Base-by-base conservation (phyloP, 2,797 vertebrate species). In the Anguilla anguilla region DNA sequence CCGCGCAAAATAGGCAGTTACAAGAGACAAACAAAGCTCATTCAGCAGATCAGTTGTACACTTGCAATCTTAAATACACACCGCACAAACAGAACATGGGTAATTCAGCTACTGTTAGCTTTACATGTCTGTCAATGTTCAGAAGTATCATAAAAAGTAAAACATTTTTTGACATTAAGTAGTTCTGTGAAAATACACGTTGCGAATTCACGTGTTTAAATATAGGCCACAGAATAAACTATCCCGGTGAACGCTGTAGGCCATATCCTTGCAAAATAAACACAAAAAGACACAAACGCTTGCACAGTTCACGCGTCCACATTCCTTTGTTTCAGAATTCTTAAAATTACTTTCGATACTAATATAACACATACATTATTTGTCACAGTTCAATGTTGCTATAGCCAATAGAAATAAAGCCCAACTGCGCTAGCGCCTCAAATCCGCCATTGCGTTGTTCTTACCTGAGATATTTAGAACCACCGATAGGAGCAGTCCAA, bases 391-490 rank as follows among this genome's bases (percentile, higher is more conserved):
- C 31, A 17, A 74, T 28, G 25, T 28, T 7, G 25, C 1, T 15
- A 35, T 77, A 77, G 15, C 43, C 43, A 46, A 39, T 15, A 10
- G 31, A 81, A 81, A 49, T 25, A 6, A 81, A 49, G 17, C 43
- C 39, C 22, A 49, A 46, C 39, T 17, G 43, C 28, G 31, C 69
- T 13, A 35, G 39, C n/a, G 22, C 7, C 43, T 25, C 3, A n/a
- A 15, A 51, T 82, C 79, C 6, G 79, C 79, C 79, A n/a, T 82
- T 82, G 22, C 6, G 79, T 82, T 77, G 19, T 51, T n/a, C 91
- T 93, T 89, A 95, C 95, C 94, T 90, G 92, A 89, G 0, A 86
- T 86, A 1, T 86, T 6, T 74, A 35, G 53, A 46, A 84, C 67
- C 17, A 84, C 1, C 69, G 74, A 22, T 0, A 86, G 28, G 0